phyloP scores from a whole-genome alignment of 2,888 invertebrate genomes.

The Habrosyne pyritoides region DNA sequence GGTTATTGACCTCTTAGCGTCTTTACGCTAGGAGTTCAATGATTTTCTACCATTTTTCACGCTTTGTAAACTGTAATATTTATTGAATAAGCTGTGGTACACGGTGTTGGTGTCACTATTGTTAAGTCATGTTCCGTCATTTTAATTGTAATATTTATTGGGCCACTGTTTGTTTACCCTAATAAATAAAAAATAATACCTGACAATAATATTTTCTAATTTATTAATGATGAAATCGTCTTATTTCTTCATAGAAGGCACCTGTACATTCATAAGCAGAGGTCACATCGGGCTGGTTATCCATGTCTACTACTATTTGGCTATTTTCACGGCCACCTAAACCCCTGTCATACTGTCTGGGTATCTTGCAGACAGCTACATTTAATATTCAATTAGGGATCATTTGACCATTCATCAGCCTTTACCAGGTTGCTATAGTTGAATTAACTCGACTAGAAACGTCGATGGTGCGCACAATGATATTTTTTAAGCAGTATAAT shows the following conservation, averaged over 20 bases:
- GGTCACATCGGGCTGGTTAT: constrained; percentile 9
- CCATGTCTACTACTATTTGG: constrained; percentile 18
- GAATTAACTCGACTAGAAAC: constrained; percentile 34
- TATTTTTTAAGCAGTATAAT: constrained; percentile 1
- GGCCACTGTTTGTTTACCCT: too few species aligned
- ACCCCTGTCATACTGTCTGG: constrained; percentile 54
- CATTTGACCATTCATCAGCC: constrained; percentile 64
- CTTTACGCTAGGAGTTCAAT: too few species aligned
- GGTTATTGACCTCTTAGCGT: too few species aligned
- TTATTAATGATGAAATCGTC: neutral
- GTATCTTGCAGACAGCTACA: constrained; percentile 48
- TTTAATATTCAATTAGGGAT: constrained; percentile 73
- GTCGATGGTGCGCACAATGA: constrained; percentile 14
- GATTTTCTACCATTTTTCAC: too few species aligned
- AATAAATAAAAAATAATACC: too few species aligned
- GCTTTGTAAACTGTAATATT: too few species aligned
- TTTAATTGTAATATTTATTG: too few species aligned
- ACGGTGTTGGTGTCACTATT: too few species aligned
- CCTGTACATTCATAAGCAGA: neutral
- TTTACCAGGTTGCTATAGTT: constrained; percentile 30
- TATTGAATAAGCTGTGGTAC: too few species aligned
- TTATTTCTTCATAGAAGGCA: neutral
- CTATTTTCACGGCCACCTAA: constrained; percentile 47
- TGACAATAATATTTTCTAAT: neutral
- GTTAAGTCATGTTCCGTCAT: too few species aligned